Evolutionary conservation across 2,797 vertebrate species (phyloP).

Genomic region (Corythornis leucogaster): DNA sequence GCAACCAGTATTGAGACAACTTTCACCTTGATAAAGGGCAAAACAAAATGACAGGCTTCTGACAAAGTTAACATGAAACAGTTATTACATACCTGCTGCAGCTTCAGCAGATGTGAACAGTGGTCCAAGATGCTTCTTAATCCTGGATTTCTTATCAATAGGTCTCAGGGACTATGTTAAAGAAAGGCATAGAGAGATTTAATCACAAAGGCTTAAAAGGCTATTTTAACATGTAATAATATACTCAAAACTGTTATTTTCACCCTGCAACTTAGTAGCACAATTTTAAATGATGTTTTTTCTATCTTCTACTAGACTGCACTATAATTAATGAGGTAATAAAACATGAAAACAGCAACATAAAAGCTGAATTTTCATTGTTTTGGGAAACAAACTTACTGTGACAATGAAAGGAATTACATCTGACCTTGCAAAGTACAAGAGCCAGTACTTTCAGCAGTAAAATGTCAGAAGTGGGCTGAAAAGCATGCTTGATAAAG

Average conservation of each 20-base stretch:
- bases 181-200: neutral
- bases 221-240: neutral
- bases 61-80: neutral
- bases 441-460: neutral
- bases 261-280: neutral
- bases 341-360: neutral
- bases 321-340: neutral
- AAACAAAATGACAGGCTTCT: neutral
- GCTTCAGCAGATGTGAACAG: conserved; percentile 73
- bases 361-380: neutral
- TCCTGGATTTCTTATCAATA: conserved; percentile 68
- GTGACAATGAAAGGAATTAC: neutral
- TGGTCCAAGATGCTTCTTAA: conserved; percentile 66
- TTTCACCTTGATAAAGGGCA: neutral
- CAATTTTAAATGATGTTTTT: neutral
- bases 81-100: conserved; percentile 1
- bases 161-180: conserved; percentile 72
- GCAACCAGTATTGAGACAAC: neutral
- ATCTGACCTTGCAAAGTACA: neutral
- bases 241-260: neutral
- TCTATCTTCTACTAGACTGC: neutral
- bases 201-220: neutral
- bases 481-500: neutral
- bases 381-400: neutral
- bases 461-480: neutral